Percentiles rank a stretch among this genome's conserved stretches.
Conservation (phyloP, 1,140 invertebrate genomes). For the Acromyrmex charruanus region DNA sequence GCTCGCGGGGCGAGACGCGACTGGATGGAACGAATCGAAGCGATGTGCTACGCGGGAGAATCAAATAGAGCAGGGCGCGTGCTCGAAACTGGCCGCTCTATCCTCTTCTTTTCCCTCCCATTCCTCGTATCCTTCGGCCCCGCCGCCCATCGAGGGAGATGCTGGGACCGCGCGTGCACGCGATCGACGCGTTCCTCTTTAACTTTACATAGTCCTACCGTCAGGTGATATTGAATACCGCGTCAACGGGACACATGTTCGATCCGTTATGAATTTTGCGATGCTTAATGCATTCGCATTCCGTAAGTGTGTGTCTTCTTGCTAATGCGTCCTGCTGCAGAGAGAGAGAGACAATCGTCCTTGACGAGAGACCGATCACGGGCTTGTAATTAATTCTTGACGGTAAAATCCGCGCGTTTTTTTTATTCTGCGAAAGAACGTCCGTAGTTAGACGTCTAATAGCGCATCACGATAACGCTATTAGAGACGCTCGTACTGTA, state of each 20-base stretch:
- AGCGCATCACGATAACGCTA: neutral
- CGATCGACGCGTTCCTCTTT: slow-evolving; percentile 31
- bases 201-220: neutral
- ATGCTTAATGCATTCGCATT: slow-evolving; percentile 27
- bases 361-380: slow-evolving; percentile 16
- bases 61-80: slow-evolving; percentile 74
- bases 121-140: slow-evolving; percentile 7
- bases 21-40: slow-evolving; percentile 77
- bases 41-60: slow-evolving; percentile 68
- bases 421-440: neutral
- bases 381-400: slow-evolving; percentile 23
- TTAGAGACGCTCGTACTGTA: neutral
- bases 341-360: neutral
- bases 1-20: slow-evolving; percentile 75
- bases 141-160: slow-evolving; percentile 15
- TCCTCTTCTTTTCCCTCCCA: slow-evolving; percentile 61
- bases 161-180: slow-evolving; percentile 23
- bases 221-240: slow-evolving; percentile 50
- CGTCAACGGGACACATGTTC: slow-evolving; percentile 43
- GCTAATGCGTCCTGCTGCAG: neutral
- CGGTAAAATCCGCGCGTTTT: neutral
- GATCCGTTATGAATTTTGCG: slow-evolving; percentile 44
- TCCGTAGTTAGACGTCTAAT: neutral
- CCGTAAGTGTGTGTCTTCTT: slow-evolving; percentile 12
- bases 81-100: slow-evolving; percentile 69